Base-by-base conservation (phyloP, 2,113 vertebrate species). In the Esox niger region DNA sequence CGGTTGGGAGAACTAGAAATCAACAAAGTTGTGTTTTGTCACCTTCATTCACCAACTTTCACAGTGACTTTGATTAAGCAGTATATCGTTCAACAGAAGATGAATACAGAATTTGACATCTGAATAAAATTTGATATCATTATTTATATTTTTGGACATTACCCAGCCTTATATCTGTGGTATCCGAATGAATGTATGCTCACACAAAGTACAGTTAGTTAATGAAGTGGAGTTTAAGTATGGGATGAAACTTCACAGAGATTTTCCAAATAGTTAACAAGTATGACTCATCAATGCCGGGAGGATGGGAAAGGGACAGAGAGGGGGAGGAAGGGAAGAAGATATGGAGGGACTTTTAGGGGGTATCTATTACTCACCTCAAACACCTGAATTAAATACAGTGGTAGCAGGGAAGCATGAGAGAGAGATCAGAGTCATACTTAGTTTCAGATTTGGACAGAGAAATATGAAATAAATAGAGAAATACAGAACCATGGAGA, bases 341-440 rank as follows among this genome's bases (percentile, higher is more conserved):
- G 46, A 9, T 11, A n/a, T 13, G 35, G 17, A 31, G 2, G 6
- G 46, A 27, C 9, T 43, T 27, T n/a, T n/a, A n/a, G 13, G 21
- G 75, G 62, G 78, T n/a, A 74, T 27, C 76, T 75, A 68, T 38
- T 54, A 93, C 96, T 98, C 93, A 98, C 95, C 96, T 98, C 96
- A 0, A 94, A 97, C 74, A 98, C 96, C 95, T 98, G 91, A 92
- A 92, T 94, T 90, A 93, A 92, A 92, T 21, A 52, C 47, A 52
- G 31, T n/a, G n/a, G n/a, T 82, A 91, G 88, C 85, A 90, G 90
- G 92, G 89, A 93, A 91, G 95, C 95, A 89, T 94, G 92, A 86
- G 78, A 91, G 82, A 83, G 82, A 91, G 76, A 93, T 86, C 88
- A 93, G 82, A 94, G 79, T 79, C 82, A 89, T 81, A 77, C 84